A percentile compares a stretch with the other conserved stretches of the same genome.
These are phyloP conservation scores for Pollimyrus isidori DNA, from an alignment of 2,113 vertebrate species.

Conservation along the genomic window DNA sequence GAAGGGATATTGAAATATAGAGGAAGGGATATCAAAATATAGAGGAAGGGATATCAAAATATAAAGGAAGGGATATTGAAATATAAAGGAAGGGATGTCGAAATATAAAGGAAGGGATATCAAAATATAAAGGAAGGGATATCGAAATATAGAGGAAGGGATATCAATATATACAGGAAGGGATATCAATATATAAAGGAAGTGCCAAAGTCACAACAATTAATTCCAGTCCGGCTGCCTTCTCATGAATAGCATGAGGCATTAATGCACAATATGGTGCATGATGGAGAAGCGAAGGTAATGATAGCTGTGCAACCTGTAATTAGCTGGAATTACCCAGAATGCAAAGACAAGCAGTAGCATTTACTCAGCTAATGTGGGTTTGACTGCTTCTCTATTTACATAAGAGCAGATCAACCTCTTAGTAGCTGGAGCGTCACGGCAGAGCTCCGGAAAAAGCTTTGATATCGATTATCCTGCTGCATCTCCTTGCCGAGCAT, in stretches of 20 bases:
- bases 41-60: too few relatives aligned
- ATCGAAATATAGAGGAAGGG: neutral
- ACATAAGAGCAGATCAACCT: neutral
- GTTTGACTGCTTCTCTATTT: neutral
- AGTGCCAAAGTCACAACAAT: neutral
- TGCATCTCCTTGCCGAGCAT: neutral
- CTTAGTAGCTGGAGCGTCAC: neutral
- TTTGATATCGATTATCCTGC: neutral
- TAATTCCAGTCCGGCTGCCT: neutral
- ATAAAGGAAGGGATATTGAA: too few relatives aligned
- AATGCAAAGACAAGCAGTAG: neutral
- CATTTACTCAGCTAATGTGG: constrained; percentile 1
- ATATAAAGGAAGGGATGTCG: too few relatives aligned
- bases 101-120: too few relatives aligned
- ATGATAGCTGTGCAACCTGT: neutral
- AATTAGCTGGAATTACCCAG: constrained; percentile 1
- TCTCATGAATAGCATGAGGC: neutral
- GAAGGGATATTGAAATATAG: neutral
- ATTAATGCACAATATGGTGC: neutral
- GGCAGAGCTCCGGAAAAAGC: neutral
- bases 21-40: too few relatives aligned
- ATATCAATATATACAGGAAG: neutral
- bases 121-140: too few relatives aligned
- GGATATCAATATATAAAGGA: neutral
- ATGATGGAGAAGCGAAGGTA: neutral